Base-by-base conservation (phyloP, 2,888 invertebrate species). In the Cheilosia variabilis region DNA sequence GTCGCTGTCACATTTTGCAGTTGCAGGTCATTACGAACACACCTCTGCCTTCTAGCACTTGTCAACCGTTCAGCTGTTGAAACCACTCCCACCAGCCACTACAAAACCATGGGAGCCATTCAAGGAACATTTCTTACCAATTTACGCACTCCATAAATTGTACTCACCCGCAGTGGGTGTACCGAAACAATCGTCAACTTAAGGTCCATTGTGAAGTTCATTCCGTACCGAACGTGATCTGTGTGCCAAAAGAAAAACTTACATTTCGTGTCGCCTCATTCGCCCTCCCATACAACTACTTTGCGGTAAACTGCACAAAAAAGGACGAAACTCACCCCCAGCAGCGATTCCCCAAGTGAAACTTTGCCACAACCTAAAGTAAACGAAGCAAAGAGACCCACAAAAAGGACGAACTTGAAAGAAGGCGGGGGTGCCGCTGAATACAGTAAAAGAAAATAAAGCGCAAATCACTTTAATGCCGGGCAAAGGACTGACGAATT, bases 141-240 rank as follows among this genome's bases (percentile, higher is more conserved):
- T 69, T 75, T 79, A 84, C 79, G 83, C 83, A 84, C 75, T 69
- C 41, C 72, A 84, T 84, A 75, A 79, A 79, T 75, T 84, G 57
- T 63, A 63, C 58, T 69, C 55, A 9, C 19, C 60, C 4, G 9
- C 2, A 5, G 10, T 9, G 47, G 24, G 15, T 50, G 19, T n/a
- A 22, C 37, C 10, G 37, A 66, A 47, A 63, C 31, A 68, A 47
- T 41, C 27, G 15, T 17, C 62, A 68, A 77, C 66, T 72, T 41
- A 72, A 52, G 66, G 63, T 75, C 79, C 69, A 69, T 84, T 75
- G 63, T 53, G 58, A 37, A 79, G 83, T 84, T 84, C 75, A 84
- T 84, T 79, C 52, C 55, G 58, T 75, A 58, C 9, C 15, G 15
- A 75, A 84, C 83, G 83, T 84, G 83, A 69, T 63, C 63, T 45